phyloP scores from a whole-genome alignment of 1,140 invertebrate genomes.

The Danaus plexippus region DNA sequence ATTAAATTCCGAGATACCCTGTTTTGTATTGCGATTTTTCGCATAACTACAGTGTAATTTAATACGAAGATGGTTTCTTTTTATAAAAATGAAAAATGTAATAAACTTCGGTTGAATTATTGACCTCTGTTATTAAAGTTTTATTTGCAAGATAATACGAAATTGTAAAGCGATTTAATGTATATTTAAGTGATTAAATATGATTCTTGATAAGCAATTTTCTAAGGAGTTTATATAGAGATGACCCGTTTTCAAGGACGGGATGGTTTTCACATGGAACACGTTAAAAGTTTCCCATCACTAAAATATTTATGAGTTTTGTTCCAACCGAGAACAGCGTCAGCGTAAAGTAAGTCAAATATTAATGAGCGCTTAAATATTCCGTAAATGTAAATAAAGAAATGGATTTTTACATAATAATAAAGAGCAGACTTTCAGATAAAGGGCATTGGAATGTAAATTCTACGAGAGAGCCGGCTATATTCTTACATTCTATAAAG shows the following conservation, averaged over 20 bases:
- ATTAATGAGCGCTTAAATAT: conserved; percentile 68
- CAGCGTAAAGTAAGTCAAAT: conserved; percentile 65
- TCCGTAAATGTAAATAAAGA: conserved; percentile 64
- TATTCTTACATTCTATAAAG: conserved; percentile 3
- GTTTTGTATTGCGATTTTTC: conserved; percentile 31
- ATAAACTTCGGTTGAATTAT: conserved; percentile 9
- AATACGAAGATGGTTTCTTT: conserved; percentile 30
- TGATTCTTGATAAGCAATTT: conserved; percentile 11
- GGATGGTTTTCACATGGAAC: conserved; percentile 50
- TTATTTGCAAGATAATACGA: too few relatives aligned
- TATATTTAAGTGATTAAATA: conserved; percentile 1
- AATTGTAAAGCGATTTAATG: too few relatives aligned
- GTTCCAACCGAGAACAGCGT: conserved; percentile 43
- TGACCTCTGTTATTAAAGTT: not conserved
- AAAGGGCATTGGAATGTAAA: conserved; percentile 46
- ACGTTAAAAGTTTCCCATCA: conserved; percentile 41
- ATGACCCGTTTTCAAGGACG: conserved; percentile 44
- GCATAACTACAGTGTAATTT: conserved; percentile 26
- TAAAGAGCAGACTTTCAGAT: conserved; percentile 33
- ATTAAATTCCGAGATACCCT: conserved; percentile 49
- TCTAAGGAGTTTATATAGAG: conserved; percentile 40
- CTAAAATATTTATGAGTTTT: conserved; percentile 68
- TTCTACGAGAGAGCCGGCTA: conserved; percentile 21
- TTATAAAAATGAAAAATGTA: conserved; percentile 8
- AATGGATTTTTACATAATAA: conserved; percentile 63